Base-by-base conservation (phyloP, 2,113 vertebrate genomes). In the Mungos mungo region DNA sequence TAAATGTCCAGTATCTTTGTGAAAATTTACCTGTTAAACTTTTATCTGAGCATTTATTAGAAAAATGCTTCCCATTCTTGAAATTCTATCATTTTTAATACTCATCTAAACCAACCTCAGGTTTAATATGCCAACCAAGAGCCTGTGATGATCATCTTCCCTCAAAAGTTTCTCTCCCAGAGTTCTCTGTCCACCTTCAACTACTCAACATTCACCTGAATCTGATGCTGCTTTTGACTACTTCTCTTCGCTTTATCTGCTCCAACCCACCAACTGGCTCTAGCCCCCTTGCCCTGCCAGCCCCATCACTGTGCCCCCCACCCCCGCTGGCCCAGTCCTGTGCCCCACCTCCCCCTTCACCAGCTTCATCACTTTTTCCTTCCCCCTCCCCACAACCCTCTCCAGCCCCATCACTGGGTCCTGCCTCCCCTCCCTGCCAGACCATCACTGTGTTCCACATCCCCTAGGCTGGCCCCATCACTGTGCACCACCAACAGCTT, bases 21-120 rank as follows among this genome's bases (percentile, higher is more conserved):
- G 38, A 83, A 96, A 97, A 54, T 3, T 14, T 95, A 63, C 21
- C 35, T 71, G 5, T 81, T 41, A 12, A 81, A 80, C 4, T 63
- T 65, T 38, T 18, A 77, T 63, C 38, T 74, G 45, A 91, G 14
- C 7, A 66, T 76, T 81, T 71, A 83, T 38, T 38, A 35, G 23
- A 80, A 87, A 92, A 83, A 66, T 57, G 50, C 69, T 76, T 33
- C 84, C 38, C 4, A 52, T 57, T 15, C 63, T 95, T 83, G 65
- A 45, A 92, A 88, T 38, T 45, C 52, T 89, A 9, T 50, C 31
- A 52, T 31, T 33, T 47, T 0, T 84, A 74, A 41, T 47, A 18
- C 31, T 52, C 65, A 41, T 38, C 33, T 45, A 88, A 82, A 52
- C 27, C 31, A 13, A 66, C 12, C 15, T 50, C 88, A 57, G n/a